phyloP scores from a whole-genome alignment of 2,113 vertebrate genomes.

The Gnathonemus longibarbis region DNA sequence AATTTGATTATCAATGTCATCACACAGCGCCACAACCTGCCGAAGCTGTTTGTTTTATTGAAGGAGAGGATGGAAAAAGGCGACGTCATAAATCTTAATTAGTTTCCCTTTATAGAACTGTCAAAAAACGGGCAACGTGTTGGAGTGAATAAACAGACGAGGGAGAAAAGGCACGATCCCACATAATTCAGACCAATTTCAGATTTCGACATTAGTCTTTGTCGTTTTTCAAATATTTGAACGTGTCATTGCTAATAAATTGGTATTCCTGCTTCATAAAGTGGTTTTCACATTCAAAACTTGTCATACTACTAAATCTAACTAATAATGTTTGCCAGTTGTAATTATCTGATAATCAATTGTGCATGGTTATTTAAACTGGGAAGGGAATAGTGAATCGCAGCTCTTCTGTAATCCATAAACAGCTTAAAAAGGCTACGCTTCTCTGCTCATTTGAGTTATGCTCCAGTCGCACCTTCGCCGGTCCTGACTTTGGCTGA shows the following conservation, averaged over 20 bases:
- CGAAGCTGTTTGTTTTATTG: conserved; percentile 7
- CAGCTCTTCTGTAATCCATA: background rate
- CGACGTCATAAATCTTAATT: conserved; percentile 10
- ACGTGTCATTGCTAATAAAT: conserved; percentile 2
- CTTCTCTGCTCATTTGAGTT: background rate
- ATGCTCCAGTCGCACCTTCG: no score
- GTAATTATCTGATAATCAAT: conserved; percentile 5
- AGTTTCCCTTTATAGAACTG: conserved; percentile 10
- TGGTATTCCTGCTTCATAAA: background rate
- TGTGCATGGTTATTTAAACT: background rate
- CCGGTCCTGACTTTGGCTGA: background rate
- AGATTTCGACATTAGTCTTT: background rate
- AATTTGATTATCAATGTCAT: conserved; percentile 8
- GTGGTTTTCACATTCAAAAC: conserved; percentile 3
- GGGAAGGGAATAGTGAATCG: background rate
- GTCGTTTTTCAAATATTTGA: conserved; percentile 11
- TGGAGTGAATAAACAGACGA: background rate
- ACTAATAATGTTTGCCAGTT: conserved; percentile 1
- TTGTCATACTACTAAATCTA: background rate
- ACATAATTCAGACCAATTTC: background rate
- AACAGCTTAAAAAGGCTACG: background rate
- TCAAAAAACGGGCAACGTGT: background rate
- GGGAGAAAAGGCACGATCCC: background rate
- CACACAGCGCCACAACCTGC: background rate
- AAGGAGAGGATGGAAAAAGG: conserved; percentile 6